phyloP scores from a whole-genome alignment of 2,113 vertebrate species.

The Coptodon bakossiorum region DNA sequence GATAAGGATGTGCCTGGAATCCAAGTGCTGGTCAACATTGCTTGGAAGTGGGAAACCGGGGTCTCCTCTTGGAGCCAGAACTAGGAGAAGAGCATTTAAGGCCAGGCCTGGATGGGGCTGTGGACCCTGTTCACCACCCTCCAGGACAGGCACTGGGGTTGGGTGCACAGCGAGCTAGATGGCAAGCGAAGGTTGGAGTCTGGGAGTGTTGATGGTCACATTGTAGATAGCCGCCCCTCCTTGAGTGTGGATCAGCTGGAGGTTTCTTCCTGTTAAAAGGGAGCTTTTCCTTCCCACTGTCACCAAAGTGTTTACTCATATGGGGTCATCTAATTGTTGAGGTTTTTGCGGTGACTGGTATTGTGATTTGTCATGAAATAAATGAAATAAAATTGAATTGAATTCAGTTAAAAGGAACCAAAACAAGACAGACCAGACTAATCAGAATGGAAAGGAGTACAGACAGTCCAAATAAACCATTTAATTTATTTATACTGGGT shows the following conservation, averaged over 20 bases:
- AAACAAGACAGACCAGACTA: neutral
- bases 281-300: neutral
- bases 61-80: neutral
- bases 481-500: neutral
- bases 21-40: neutral
- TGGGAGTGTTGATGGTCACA: neutral
- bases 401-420: neutral
- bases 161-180: neutral
- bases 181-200: neutral
- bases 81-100: neutral
- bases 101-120: neutral
- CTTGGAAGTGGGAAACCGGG: accelerated
- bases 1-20: accelerated
- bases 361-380: neutral
- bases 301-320: neutral
- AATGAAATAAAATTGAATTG: neutral
- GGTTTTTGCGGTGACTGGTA: neutral
- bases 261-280: neutral
- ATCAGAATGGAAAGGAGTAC: neutral
- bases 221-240: neutral
- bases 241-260: neutral
- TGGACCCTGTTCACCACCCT: neutral
- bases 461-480: neutral
- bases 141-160: neutral
- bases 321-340: neutral